Evolutionary conservation across 2,888 invertebrate species (phyloP), one percentile per base, ranked within the genome.

Genomic region (Agonopterix arenella): DNA sequence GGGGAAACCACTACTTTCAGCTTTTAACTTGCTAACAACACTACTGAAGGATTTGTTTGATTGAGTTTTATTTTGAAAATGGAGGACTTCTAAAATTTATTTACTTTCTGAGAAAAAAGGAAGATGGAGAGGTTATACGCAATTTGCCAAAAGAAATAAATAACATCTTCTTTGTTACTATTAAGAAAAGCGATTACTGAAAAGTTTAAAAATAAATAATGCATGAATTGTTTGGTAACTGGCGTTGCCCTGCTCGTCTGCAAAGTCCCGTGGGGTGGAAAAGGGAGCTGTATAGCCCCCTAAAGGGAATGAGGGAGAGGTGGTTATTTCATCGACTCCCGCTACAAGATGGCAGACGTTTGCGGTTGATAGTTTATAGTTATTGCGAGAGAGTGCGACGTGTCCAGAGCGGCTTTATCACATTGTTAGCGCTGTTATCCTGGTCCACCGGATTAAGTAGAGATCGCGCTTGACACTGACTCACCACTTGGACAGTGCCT

Each of bases 331-430:
- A 85, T 81, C 84, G 81, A 78, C 72, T 84, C 69, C 73, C 61
- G 68, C 72, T 83, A 80, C 85, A 88, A 88, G 88, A 89, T 85
- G 85, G 88, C 83, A 88, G 86, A 84, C 84, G 77, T 84, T 88
- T 84, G 88, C 77, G 88, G 88, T 81, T 84, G 86, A 86, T 88
- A 88, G 88, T 89, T 88, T 88, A 88, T 89, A 85, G 88, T 88
- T 88, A 89, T 88, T 88, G 83, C 83, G 78, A 84, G 83, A 70
- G 78, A 79, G 80, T 75, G 80, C 79, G 81, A 80, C 79, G 83
- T 80, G 83, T 78, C 79, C 79, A 73, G 72, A 66, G 75, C 74
- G 79, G 82, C 76, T 86, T 84, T 85, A 86, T 86, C 88, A 84
- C 88, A 80, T 86, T 85, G 88, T 88, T 86, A 86, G 80, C 80